A percentile compares a stretch with the other conserved stretches of the same genome.
Conservation (phyloP, 2,888 invertebrate genomes). For the Synergus gifuensis region DNA sequence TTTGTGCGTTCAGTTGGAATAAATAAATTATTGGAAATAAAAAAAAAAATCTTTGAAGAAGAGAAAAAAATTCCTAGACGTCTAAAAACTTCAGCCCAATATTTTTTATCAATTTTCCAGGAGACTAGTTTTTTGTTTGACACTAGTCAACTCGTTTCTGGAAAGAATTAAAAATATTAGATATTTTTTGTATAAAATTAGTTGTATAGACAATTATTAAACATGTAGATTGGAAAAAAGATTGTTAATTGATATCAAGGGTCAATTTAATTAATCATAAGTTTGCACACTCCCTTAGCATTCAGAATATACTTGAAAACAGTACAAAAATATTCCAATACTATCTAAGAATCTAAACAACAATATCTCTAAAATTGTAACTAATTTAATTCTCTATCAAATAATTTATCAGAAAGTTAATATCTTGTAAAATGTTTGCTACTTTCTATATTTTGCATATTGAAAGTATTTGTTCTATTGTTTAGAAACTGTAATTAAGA, state of each 20-base stretch:
- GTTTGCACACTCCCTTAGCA: conserved; percentile 6
- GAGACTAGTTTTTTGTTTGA: no score
- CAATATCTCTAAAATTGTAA: not conserved
- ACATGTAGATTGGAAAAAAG: not conserved
- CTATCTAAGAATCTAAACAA: conserved; percentile 24
- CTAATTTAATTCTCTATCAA: not conserved
- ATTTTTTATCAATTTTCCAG: not conserved
- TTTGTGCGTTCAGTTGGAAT: no score
- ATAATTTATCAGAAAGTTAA: not conserved
- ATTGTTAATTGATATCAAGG: not conserved
- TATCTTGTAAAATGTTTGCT: not conserved
- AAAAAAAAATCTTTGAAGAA: no score
- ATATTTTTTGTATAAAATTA: not conserved
- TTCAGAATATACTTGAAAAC: conserved; percentile 17
- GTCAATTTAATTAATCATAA: conserved; percentile 1
- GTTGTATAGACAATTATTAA: no score
- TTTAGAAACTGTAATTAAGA: not conserved
- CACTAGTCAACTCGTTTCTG: no score
- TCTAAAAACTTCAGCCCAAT: no score
- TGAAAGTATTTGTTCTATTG: not conserved
- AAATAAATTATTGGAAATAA: no score
- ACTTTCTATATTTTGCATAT: not conserved
- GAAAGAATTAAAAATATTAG: not conserved
- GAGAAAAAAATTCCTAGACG: no score
- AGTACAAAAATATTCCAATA: conserved; percentile 10